These are phyloP conservation scores for Triops cancriformis DNA, from an alignment of 1,140 invertebrate species.

Conservation along the genomic window DNA sequence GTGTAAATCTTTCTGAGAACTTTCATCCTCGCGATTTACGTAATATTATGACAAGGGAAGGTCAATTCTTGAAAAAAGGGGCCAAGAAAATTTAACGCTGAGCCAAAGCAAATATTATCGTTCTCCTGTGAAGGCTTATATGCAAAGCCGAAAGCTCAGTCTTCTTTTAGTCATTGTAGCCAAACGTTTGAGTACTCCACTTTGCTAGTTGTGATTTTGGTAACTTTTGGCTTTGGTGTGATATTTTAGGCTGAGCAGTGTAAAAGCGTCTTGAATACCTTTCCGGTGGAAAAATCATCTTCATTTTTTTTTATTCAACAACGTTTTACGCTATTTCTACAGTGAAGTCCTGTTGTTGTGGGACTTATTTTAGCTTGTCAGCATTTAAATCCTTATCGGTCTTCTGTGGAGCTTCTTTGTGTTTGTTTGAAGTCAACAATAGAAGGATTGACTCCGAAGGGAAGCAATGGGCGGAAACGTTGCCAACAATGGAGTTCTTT, in stretches of 20 bases:
- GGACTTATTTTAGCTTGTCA: background rate
- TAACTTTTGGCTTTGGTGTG: background rate
- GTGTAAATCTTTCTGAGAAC: background rate
- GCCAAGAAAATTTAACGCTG: background rate
- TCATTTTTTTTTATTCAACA: too few species aligned
- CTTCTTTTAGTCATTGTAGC: background rate
- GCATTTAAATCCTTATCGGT: background rate
- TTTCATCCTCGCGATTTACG: background rate
- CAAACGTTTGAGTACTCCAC: background rate
- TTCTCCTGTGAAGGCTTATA: background rate
- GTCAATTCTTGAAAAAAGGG: background rate
- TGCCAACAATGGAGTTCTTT: background rate
- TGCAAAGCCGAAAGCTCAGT: background rate
- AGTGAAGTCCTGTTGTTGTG: background rate
- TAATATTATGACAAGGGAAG: background rate
- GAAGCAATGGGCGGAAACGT: background rate
- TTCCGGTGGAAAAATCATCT: too few species aligned
- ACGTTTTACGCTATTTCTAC: background rate
- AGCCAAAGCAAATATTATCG: background rate
- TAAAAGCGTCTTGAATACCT: too few species aligned
- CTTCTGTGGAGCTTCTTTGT: background rate
- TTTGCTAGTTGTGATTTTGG: background rate
- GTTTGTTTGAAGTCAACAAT: background rate
- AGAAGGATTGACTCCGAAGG: background rate
- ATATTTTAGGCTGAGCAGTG: too few species aligned